phyloP scores from a whole-genome alignment of 2,888 invertebrate genomes.

The Lordiphosa andalusiaca region DNA sequence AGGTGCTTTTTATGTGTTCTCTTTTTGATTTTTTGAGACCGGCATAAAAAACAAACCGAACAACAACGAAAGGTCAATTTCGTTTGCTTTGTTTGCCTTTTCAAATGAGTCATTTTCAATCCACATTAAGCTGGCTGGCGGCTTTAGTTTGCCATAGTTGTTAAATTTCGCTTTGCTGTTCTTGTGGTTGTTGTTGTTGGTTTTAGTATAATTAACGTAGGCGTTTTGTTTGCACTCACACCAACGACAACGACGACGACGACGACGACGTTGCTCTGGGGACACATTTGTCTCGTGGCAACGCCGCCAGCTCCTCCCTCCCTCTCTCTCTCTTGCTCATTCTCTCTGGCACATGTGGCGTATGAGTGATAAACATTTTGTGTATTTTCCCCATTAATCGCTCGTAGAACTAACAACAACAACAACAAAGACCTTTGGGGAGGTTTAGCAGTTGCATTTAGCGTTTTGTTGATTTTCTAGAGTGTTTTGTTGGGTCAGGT shows the following conservation, averaged over 20 bases:
- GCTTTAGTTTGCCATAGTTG: conserved; percentile 37
- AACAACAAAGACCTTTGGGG: not conserved
- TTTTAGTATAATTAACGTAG: conserved; percentile 41
- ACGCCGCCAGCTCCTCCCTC: not conserved
- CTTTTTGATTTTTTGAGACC: conserved; percentile 1
- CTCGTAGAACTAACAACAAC: conserved; percentile 5
- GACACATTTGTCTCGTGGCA: conserved; percentile 48
- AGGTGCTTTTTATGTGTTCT: conserved; percentile 28
- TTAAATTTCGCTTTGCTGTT: conserved; percentile 36
- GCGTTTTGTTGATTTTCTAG: conserved; percentile 35
- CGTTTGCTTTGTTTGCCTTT: conserved; percentile 25
- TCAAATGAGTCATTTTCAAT: conserved; percentile 59
- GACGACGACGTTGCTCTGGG: conserved; percentile 29
- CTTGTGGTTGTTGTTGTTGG: conserved; percentile 24
- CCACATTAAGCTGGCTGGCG: conserved; percentile 27
- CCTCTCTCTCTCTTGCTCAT: not conserved
- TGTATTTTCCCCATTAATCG: conserved; percentile 37
- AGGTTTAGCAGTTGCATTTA: conserved; percentile 26
- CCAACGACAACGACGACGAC: not conserved
- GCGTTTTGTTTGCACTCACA: conserved; percentile 45
- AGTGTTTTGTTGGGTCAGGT: conserved; percentile 15
- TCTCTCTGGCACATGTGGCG: conserved; percentile 40
- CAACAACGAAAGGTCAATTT: conserved; percentile 50
- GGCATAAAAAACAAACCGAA: not conserved
- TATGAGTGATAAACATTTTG: conserved; percentile 61